These are phyloP conservation scores for Chrysaora quinquecirrha DNA, from an alignment of 30 jellyfish, hydroid and myxozoan species.

Conservation along the genomic window DNA sequence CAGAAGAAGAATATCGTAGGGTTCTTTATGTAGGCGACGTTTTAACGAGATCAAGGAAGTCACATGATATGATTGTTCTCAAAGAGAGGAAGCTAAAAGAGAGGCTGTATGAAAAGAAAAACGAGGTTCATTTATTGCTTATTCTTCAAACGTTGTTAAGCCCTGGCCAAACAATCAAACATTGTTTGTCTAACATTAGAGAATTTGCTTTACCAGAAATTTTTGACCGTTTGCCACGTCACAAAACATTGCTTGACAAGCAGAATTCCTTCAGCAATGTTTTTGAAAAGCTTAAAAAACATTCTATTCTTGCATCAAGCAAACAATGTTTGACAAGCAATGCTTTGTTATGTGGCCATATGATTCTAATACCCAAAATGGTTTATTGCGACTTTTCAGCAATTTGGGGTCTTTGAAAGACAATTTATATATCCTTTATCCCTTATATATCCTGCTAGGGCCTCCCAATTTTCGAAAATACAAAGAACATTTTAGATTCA, in stretches of 20 bases:
- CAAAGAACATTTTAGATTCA: neutral
- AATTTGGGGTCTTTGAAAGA: neutral
- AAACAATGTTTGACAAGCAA: no score
- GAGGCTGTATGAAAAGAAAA: constrained; percentile 8
- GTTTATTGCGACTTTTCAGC: neutral
- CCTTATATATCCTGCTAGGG: no score
- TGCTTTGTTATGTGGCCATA: no score
- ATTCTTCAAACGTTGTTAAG: neutral
- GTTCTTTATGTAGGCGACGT: constrained; percentile 5
- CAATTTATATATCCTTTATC: no score
- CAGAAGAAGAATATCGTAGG: constrained; percentile 18
- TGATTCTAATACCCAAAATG: neutral
- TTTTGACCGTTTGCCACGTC: no score
- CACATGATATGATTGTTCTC: constrained; percentile 17
- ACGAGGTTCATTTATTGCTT: constrained; percentile 6
- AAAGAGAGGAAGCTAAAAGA: constrained; percentile 25
- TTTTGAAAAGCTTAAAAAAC: no score
- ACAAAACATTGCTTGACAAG: no score
- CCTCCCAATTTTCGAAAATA: neutral
- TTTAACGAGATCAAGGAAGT: constrained; percentile 18
- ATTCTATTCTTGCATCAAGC: no score
- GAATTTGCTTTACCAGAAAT: neutral
- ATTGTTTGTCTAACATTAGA: no score
- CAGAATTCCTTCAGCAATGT: neutral
- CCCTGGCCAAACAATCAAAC: neutral